Evolutionary conservation across 1,140 invertebrate genomes (phyloP).

Genomic region (Pectinophora gossypiella): DNA sequence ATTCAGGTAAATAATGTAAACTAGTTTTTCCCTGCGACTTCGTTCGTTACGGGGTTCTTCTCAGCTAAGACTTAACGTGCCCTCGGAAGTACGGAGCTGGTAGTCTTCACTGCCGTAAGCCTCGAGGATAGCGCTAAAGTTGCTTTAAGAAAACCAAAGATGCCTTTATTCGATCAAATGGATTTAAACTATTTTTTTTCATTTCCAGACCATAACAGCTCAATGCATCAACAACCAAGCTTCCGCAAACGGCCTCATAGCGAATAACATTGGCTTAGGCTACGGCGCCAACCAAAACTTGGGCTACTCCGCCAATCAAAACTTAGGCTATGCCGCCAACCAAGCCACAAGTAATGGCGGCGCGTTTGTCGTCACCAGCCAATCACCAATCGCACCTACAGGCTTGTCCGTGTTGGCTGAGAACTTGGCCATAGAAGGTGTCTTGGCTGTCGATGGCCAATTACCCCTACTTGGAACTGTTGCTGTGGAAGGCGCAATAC

Average conservation of each 20-base stretch:
- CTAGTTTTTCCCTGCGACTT: too few relatives aligned
- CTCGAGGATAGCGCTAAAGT: too few relatives aligned
- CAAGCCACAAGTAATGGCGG: too few relatives aligned
- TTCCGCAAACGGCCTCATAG: neutral
- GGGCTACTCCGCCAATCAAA: neutral
- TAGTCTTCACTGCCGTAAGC: too few relatives aligned
- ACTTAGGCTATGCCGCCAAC: neutral
- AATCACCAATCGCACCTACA: constrained; percentile 30
- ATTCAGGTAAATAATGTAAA: too few relatives aligned
- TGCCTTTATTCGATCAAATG: too few relatives aligned
- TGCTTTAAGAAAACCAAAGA: too few relatives aligned
- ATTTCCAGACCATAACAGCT: constrained; percentile 22
- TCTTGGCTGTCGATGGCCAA: constrained; percentile 25
- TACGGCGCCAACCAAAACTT: neutral
- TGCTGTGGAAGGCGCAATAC: constrained; percentile 32
- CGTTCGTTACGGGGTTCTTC: too few relatives aligned
- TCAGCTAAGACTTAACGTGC: too few relatives aligned
- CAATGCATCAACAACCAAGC: constrained; percentile 11
- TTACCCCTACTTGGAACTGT: constrained; percentile 35
- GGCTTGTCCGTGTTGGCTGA: constrained; percentile 30
- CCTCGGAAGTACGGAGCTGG: too few relatives aligned
- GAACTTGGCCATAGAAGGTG: constrained; percentile 32
- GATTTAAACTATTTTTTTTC: too few relatives aligned
- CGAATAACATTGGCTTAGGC: neutral
- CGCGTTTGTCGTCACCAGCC: constrained; percentile 26